Base-by-base conservation (phyloP, 2,797 vertebrate species). In the Clarias pachynema region DNA sequence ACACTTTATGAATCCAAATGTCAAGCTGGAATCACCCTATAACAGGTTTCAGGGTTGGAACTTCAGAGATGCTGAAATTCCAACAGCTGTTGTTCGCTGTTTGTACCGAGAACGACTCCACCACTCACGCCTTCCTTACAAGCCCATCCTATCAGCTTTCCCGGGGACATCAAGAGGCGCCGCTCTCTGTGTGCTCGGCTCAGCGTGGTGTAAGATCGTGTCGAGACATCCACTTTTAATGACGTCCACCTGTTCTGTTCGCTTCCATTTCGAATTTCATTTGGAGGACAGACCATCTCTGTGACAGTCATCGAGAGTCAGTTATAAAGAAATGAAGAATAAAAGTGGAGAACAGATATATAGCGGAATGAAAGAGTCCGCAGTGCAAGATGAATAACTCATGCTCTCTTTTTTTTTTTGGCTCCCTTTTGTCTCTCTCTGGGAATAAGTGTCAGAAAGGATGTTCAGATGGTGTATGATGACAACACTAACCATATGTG, bases 181-280 rank as follows among this genome's bases (percentile, higher is more conserved):
- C 29, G 44, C 9, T 63, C 66, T 79, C 80, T 16, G 14, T 77
- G 4, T 10, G 15, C 18, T 72, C 72, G 16, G 34, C 26, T 37
- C 70, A n/a, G 18, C n/a, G 57, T 20, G 31, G 29, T 37, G 63
- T 63, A 37, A 79, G 63, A 83, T 66, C 53, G 70, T 80, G 26
- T 73, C 34, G 12, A 66, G 86, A 68, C 78, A 84, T 77, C 53
- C 63, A 34, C 65, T 65, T 78, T 81, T 79, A 85, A 82, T 34
- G 53, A 31, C 7, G 26, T 66, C 53, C n/a, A 77, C 80, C 79
- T 62, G 62, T 31, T 60, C 63, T 77, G 70, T n/a, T 86, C 44
- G 6, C 14, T 75, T 73, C 79, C 70, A 31, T 56, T 74, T 82
- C 31, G 0, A 20, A 40, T 72, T 69, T 87, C 53, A 87, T 81